A percentile compares a stretch with the other conserved stretches of the same genome.
Conservation (phyloP, 2,888 invertebrate genomes). For the Caenorhabditis sp. region DNA sequence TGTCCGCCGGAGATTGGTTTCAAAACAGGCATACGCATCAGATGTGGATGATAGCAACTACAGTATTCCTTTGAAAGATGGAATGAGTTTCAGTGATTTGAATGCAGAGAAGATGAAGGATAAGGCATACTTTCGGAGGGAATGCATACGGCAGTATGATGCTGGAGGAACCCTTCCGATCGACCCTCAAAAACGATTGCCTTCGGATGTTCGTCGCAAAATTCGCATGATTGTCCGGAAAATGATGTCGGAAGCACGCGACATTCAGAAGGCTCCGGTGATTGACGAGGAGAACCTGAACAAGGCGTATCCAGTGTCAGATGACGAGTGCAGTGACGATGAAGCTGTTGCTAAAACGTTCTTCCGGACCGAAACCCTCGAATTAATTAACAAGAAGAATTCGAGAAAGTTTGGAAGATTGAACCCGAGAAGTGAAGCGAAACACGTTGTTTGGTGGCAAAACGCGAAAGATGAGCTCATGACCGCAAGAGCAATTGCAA, state of each 20-base stretch:
- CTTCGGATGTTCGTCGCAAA: background rate
- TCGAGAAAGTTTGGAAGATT: conserved; percentile 13
- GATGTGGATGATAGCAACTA: conserved; percentile 23
- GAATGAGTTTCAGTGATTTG: conserved; percentile 5
- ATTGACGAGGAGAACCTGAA: conserved; percentile 13
- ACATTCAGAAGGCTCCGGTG: conserved; percentile 8
- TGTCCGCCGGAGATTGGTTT: background rate
- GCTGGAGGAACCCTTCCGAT: background rate
- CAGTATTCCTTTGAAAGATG: background rate
- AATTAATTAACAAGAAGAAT: background rate
- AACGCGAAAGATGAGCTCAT: conserved; percentile 31
- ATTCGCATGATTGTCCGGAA: conserved; percentile 27
- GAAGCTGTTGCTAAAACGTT: conserved; percentile 11
- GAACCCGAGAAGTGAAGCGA: background rate
- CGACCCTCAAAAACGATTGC: conserved; percentile 15
- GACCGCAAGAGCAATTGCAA: background rate
- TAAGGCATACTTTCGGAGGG: background rate
- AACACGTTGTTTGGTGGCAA: conserved; percentile 30
- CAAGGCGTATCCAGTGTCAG: conserved; percentile 22
- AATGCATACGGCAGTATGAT: background rate
- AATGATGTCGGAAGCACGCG: conserved; percentile 20
- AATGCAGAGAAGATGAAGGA: conserved; percentile 11
- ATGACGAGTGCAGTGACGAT: conserved; percentile 40
- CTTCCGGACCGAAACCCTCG: background rate
- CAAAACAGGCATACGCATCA: background rate